Conservation (phyloP, 92 coral and sea anemone species). For the Micromussa lordhowensis region DNA sequence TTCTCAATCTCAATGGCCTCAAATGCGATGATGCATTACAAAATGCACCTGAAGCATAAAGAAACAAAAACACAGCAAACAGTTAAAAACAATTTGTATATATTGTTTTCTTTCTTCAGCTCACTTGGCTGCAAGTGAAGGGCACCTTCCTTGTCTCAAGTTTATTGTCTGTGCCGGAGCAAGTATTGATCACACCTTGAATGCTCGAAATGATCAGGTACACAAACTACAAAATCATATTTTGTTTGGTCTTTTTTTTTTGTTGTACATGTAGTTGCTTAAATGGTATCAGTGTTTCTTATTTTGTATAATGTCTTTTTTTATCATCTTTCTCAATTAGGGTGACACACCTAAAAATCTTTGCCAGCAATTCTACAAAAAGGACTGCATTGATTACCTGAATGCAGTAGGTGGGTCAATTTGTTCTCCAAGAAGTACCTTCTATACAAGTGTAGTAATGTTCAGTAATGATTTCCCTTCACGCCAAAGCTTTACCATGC, state of each 20-base stretch:
- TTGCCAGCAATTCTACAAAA: constrained; percentile 94
- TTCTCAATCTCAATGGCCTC: too few species aligned
- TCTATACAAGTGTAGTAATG: too few species aligned
- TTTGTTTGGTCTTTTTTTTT: not conserved
- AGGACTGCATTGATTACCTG: constrained; percentile 93
- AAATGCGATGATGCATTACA: too few species aligned
- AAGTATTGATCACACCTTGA: constrained; percentile 94
- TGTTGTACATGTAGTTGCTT: too few species aligned
- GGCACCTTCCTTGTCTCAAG: constrained; percentile 96
- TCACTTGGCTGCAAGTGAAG: constrained; percentile 96
- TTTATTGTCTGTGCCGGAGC: constrained; percentile 92
- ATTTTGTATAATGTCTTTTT: not conserved
- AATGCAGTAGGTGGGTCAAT: constrained; percentile 91
- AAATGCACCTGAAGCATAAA: too few species aligned
- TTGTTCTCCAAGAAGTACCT: not conserved
- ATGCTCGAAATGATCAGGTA: constrained; percentile 98
- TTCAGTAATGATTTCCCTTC: too few species aligned
- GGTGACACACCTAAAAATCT: constrained; percentile 96
- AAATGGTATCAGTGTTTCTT: not conserved
- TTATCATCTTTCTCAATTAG: constrained; percentile 35
- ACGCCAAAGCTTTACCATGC: too few species aligned
- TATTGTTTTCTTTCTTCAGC: constrained; percentile 48
- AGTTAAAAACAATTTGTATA: not conserved
- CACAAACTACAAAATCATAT: not conserved
- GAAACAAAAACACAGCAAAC: too few species aligned